These are phyloP conservation scores for Hirtodrosophila alboralis DNA, from an alignment of 2,888 invertebrate genomes.

Conservation along the genomic window DNA sequence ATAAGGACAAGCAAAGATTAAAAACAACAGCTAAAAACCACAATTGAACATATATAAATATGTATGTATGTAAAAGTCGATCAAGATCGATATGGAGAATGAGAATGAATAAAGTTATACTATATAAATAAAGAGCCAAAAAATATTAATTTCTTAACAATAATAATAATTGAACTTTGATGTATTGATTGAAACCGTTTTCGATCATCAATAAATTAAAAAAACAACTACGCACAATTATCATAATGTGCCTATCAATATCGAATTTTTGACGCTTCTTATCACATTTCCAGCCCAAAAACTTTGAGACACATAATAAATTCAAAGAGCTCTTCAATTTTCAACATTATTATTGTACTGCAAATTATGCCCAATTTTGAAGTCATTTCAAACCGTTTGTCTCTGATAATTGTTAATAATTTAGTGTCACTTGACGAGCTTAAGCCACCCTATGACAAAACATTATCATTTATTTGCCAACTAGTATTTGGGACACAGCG, in stretches of 20 bases:
- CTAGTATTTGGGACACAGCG: conserved; percentile 46
- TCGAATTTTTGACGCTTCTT: conserved; percentile 24
- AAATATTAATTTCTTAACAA: conserved; percentile 39
- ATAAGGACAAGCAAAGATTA: conserved; percentile 13
- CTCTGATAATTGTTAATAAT: conserved; percentile 80
- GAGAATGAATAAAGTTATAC: conserved; percentile 66
- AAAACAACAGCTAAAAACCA: conserved; percentile 15
- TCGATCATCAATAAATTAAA: conserved; percentile 34
- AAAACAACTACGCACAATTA: conserved; percentile 51
- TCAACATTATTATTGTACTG: conserved; percentile 36
- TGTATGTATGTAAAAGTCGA: conserved; percentile 45
- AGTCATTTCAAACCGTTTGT: conserved; percentile 70
- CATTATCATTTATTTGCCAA: conserved; percentile 59
- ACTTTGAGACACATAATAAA: conserved; percentile 45
- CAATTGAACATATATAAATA: conserved; percentile 37
- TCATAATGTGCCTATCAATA: conserved; percentile 43
- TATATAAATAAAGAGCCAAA: conserved; percentile 54
- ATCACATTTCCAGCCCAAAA: conserved; percentile 26
- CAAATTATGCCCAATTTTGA: conserved; percentile 73
- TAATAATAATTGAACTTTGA: conserved; percentile 44
- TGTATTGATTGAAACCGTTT: conserved; percentile 27
- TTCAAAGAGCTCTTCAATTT: conserved; percentile 38
- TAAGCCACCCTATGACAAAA: conserved; percentile 54
- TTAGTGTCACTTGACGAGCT: conserved; percentile 74
- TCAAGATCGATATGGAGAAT: conserved; percentile 31